These are phyloP conservation scores for Lemur catta DNA, from an alignment of 2,797 vertebrate species.

Conservation along the genomic window DNA sequence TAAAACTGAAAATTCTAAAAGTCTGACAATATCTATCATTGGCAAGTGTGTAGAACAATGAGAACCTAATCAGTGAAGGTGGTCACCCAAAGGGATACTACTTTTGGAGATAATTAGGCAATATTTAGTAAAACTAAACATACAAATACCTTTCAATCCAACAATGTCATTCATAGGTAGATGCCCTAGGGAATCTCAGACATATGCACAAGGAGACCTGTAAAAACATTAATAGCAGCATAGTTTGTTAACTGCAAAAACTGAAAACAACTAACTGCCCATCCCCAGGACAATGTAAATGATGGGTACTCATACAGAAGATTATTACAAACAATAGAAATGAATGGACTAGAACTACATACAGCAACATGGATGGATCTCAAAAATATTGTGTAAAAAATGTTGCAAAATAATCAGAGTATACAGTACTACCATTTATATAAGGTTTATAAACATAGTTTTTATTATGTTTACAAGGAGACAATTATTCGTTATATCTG, in stretches of 20 bases:
- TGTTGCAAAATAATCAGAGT: neutral
- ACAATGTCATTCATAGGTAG: neutral
- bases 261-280: neutral
- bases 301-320: neutral
- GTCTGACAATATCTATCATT: neutral
- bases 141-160: neutral
- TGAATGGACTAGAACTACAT: neutral
- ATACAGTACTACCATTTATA: neutral
- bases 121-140: neutral
- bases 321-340: neutral
- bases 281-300: neutral
- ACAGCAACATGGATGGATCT: neutral
- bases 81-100: neutral
- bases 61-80: neutral
- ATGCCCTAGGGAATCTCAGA: neutral
- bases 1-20: neutral
- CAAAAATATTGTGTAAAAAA: conserved; percentile 2
- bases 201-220: neutral
- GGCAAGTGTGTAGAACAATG: neutral
- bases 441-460: neutral
- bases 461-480: neutral
- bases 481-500: neutral
- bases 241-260: conserved; percentile 3
- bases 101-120: neutral
- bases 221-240: neutral